Evolutionary conservation across 1,140 invertebrate species (phyloP), one percentile per base, ranked within the genome.

Genomic region (Branchinecta lynchi): DNA sequence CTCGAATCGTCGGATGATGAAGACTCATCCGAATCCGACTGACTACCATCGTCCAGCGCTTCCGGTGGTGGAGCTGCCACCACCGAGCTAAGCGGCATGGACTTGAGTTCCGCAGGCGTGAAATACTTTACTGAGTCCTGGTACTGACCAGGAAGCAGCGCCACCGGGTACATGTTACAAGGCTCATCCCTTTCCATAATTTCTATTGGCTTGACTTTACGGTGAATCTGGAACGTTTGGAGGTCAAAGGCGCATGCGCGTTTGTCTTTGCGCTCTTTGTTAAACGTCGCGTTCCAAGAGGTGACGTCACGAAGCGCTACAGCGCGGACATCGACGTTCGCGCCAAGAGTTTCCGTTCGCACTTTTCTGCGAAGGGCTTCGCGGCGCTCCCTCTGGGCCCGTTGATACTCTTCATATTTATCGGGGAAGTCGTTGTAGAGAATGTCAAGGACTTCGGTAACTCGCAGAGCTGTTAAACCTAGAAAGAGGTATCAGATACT

Each of bases 361-460:
- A 86, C 73, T 88, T 87, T 69, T 86, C 85, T 45, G 82, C 84
- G 72, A 88, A 82, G 76, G 85, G 87, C 74, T 86, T 60, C 51
- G 12, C 17, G 12, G 17, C 51, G 51, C 73, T 91, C 87, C 9
- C 91, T 82, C 75, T 93, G 84, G 74, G 90, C 85, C 74, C 86
- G 84, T 44, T 89, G 84, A 78, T 93, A 94, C 75, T 96, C 93
- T 80, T 94, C 90, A 77, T 94, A 97, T 77, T 96, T 96, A 66
- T 90, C 88, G 46, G 90, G 92, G 80, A 95, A 97, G 79, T 97
- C 94, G 67, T 87, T 86, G 72, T 88, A 88, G 91, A 97, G 95
- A 45, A 98, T 87, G 75, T 97, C 94, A 72, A 95, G 79, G 32
- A 97, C 90, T 78, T 97, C 93, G 44, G 89, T 88, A 74, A 89